These are phyloP conservation scores for Dasyprocta punctata DNA, from an alignment of 2,113 vertebrate genomes.

Conservation along the genomic window DNA sequence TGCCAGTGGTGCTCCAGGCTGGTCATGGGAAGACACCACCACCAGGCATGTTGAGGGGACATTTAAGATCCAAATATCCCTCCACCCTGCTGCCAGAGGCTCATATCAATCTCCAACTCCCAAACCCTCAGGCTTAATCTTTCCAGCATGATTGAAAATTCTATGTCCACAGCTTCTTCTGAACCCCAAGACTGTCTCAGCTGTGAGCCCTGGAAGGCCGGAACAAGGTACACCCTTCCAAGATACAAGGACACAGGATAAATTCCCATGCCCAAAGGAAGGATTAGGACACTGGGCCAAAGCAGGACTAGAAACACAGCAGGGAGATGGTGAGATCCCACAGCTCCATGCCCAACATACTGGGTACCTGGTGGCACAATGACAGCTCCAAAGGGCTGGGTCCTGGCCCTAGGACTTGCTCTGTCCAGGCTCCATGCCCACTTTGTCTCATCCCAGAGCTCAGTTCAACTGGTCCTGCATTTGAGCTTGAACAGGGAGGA, in stretches of 20 bases:
- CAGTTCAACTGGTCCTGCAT: neutral
- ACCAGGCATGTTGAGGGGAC: neutral
- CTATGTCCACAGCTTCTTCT: neutral
- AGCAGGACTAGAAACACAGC: neutral
- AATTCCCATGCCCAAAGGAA: neutral
- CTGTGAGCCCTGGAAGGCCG: neutral
- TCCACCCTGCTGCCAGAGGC: neutral
- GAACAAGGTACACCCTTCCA: neutral
- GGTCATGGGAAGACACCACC: no score
- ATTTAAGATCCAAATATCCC: neutral
- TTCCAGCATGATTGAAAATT: neutral
- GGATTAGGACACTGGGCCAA: neutral
- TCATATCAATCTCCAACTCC: neutral
- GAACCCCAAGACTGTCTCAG: neutral
- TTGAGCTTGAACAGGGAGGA: neutral
- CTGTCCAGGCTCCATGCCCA: accelerated
- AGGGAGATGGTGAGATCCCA: neutral
- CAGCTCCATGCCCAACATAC: neutral
- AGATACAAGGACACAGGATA: neutral
- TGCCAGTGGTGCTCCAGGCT: neutral
- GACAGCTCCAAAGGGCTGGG: neutral
- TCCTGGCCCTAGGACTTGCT: neutral
- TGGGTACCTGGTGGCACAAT: neutral
- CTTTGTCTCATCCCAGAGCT: neutral
- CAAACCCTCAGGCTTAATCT: neutral